These are phyloP conservation scores for Acleris literana DNA, from an alignment of 2,888 invertebrate species.

Conservation along the genomic window DNA sequence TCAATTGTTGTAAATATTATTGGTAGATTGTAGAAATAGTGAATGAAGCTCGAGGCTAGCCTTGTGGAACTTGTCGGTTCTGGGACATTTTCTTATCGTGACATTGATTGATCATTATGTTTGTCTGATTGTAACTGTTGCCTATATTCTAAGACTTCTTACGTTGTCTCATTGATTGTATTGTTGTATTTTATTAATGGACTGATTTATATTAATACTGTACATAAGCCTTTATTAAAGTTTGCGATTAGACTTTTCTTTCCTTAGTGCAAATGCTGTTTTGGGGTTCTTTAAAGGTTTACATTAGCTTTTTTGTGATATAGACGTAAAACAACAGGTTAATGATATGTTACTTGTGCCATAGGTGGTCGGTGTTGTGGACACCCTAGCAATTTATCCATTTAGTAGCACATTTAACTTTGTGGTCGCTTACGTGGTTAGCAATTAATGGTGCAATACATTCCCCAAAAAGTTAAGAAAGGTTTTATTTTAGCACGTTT, in stretches of 20 bases:
- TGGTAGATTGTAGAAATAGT: conserved; percentile 10
- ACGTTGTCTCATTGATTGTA: conserved; percentile 40
- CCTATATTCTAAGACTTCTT: conserved; percentile 35
- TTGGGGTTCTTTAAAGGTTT: conserved; percentile 57
- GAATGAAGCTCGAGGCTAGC: conserved; percentile 24
- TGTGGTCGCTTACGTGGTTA: background rate
- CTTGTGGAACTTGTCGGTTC: conserved; percentile 16
- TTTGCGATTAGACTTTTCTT: conserved; percentile 53
- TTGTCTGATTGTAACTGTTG: conserved; percentile 34
- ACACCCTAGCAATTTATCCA: conserved; percentile 3
- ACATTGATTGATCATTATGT: conserved; percentile 35
- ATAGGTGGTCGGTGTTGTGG: conserved; percentile 41
- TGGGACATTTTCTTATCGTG: conserved; percentile 31
- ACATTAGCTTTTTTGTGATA: conserved; percentile 48
- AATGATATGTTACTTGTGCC: conserved; percentile 49
- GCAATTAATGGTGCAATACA: conserved; percentile 57
- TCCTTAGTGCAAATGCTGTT: conserved; percentile 60
- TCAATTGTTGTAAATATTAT: conserved; percentile 40
- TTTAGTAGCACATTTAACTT: background rate
- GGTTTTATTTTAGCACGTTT: conserved; percentile 2
- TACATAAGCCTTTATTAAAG: conserved; percentile 57
- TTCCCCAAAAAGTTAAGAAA: conserved; percentile 64
- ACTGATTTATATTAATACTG: conserved; percentile 70
- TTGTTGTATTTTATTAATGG: conserved; percentile 65
- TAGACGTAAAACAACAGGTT: conserved; percentile 41